phyloP scores from a whole-genome alignment of 2,113 vertebrate genomes.

The Theristicus caerulescens region DNA sequence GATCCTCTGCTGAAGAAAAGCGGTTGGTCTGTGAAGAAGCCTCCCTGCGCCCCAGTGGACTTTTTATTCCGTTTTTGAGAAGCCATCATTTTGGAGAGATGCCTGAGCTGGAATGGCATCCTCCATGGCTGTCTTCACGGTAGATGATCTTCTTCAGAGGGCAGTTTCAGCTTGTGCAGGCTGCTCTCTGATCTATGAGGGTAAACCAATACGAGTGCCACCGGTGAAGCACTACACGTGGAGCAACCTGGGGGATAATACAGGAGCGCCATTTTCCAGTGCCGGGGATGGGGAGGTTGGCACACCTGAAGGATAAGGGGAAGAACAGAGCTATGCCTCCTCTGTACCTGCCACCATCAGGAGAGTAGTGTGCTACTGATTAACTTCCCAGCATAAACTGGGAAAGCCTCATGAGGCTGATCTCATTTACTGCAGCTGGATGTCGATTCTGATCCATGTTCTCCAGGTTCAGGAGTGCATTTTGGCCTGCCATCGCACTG shows the following conservation, averaged over 20 bases:
- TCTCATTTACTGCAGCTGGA: not conserved
- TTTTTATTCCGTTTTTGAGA: not conserved
- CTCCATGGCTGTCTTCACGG: not conserved
- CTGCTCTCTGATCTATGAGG: not conserved
- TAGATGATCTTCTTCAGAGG: not conserved
- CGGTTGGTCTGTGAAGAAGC: not conserved
- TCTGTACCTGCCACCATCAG: accelerated
- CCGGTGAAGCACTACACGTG: accelerated
- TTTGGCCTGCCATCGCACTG: not conserved
- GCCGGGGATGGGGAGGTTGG: accelerated
- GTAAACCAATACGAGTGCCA: not conserved
- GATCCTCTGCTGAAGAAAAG: not conserved
- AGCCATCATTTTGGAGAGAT: not conserved
- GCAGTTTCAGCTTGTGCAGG: not conserved
- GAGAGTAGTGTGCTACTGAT: not conserved
- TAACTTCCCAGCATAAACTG: not conserved
- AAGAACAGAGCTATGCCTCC: not conserved
- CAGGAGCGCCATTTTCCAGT: not conserved
- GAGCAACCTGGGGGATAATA: not conserved
- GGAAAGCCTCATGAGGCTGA: not conserved
- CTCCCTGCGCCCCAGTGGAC: not conserved
- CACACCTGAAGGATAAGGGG: not conserved
- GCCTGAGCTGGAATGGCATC: not conserved
- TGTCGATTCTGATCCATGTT: not conserved
- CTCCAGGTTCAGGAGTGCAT: not conserved